Conservation (phyloP, 2,888 invertebrate species). For the Dioctria linearis region DNA sequence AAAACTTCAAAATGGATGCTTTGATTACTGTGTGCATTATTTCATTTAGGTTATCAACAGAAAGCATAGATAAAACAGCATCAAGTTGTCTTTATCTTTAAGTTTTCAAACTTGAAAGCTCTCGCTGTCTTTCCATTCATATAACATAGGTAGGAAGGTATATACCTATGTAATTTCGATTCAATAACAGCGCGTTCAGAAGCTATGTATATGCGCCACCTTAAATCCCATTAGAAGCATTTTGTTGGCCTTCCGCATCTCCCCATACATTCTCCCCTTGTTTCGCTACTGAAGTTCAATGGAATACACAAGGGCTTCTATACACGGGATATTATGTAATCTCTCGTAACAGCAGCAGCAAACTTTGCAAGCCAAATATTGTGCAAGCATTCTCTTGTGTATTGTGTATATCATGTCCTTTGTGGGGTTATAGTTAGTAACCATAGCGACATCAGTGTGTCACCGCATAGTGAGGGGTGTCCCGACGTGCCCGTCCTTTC, state of each 20-base stretch:
- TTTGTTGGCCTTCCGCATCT: conserved; percentile 30
- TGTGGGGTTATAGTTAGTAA: conserved; percentile 12
- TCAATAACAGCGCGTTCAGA: too few relatives aligned
- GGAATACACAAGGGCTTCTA: conserved; percentile 9
- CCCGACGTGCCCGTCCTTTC: conserved; percentile 2
- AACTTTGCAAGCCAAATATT: conserved; percentile 9
- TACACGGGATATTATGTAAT: not conserved
- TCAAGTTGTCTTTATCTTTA: too few relatives aligned
- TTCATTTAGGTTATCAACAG: too few relatives aligned
- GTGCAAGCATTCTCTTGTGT: not conserved
- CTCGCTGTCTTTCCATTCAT: too few relatives aligned
- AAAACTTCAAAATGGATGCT: too few relatives aligned
- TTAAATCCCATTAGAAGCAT: conserved; percentile 29
- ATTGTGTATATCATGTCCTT: not conserved
- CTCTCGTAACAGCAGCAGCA: not conserved
- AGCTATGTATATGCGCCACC: conserved; percentile 6
- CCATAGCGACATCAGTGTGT: conserved; percentile 23
- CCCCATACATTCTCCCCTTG: not conserved
- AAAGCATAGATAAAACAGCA: too few relatives aligned
- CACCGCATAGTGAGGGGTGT: conserved; percentile 15
- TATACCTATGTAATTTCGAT: too few relatives aligned
- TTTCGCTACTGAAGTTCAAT: conserved; percentile 1
- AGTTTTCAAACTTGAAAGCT: too few relatives aligned
- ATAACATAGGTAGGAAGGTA: too few relatives aligned
- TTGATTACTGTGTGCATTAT: too few relatives aligned